Base-by-base conservation (phyloP, 2,113 vertebrate species). In the Mellivora capensis region DNA sequence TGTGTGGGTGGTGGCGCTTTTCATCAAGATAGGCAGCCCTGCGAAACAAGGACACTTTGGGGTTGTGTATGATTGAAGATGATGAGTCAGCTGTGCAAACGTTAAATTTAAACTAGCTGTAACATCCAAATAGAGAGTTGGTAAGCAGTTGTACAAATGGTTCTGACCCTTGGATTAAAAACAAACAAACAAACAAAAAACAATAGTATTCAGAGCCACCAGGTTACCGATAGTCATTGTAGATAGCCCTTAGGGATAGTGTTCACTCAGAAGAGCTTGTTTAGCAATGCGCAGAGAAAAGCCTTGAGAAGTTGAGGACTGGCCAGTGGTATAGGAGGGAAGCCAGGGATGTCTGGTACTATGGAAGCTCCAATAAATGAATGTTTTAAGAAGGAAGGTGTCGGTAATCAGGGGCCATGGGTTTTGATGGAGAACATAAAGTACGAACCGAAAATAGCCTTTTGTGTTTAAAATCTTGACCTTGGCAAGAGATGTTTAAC, bases 401-500 rank as follows among this genome's bases (percentile, higher is more conserved):
- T 76, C 21, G 34, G 39, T 81, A 31, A 86, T 69, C 88, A 54
- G 69, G 47, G 34, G 18, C 49, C 20, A 4, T 67, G n/a, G 23
- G 44, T 76, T 97, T 52, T 89, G 47, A 72, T 44, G 20, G 11
- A 86, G 37, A 27, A 31, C 1, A n/a, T 21, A 54, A 71, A 9
- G 27, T 62, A 42, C 20, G 13, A 95, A 77, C 42, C 77, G 4
- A 44, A 82, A 94, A 72, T 77, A 62, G 13, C 81, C 25, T 54
- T 90, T 94, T 59, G 57, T 76, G 42, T 72, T 74, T 90, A 85
- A 96, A 93, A 49, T 83, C 47, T 91, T 97, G 72, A 94, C 93
- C 67, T 91, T 93, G 44, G 44, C 39, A 93, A 59, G 59, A 88
- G 25, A 18, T 91, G 4, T 87, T 79, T 93, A 91, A 88, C 44